Conservation (phyloP, 1,140 invertebrate genomes). For the Pogonomyrmex barbatus region DNA sequence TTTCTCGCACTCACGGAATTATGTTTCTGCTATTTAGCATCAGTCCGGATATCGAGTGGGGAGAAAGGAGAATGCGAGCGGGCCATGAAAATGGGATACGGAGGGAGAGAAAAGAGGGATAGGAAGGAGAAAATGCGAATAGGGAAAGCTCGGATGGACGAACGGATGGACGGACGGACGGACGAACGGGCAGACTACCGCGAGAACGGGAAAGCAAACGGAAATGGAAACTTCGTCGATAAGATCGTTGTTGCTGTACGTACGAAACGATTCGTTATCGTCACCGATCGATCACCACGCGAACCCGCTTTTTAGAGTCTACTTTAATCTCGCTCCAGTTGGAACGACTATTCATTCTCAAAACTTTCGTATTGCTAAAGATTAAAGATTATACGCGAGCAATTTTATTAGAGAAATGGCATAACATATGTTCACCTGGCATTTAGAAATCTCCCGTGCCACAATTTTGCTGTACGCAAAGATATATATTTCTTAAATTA, state of each 20-base stretch:
- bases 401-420: conserved; percentile 39
- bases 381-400: conserved; percentile 24
- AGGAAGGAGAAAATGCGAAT: conserved; percentile 48
- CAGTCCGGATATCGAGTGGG: conserved; percentile 58
- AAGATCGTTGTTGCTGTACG: conserved; percentile 69
- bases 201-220: conserved; percentile 45
- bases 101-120: conserved; percentile 28
- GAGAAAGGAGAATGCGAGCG: conserved; percentile 46
- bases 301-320: conserved; percentile 60
- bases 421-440: neutral
- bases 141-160: conserved; percentile 63
- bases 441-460: conserved; percentile 15
- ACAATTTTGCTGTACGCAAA: conserved; percentile 25
- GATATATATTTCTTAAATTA: conserved; percentile 17
- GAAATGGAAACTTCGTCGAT: conserved; percentile 73
- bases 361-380: conserved; percentile 27
- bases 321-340: conserved; percentile 58
- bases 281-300: conserved; percentile 76
- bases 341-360: conserved; percentile 48
- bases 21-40: conserved; percentile 84
- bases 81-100: neutral
- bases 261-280: conserved; percentile 75
- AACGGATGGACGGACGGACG: conserved; percentile 7
- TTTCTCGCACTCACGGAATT: conserved; percentile 80
- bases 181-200: conserved; percentile 15